Percentiles rank a stretch among this genome's conserved stretches.
Conservation (phyloP, 2,113 vertebrate genomes). For the Mastomys natalensis region DNA sequence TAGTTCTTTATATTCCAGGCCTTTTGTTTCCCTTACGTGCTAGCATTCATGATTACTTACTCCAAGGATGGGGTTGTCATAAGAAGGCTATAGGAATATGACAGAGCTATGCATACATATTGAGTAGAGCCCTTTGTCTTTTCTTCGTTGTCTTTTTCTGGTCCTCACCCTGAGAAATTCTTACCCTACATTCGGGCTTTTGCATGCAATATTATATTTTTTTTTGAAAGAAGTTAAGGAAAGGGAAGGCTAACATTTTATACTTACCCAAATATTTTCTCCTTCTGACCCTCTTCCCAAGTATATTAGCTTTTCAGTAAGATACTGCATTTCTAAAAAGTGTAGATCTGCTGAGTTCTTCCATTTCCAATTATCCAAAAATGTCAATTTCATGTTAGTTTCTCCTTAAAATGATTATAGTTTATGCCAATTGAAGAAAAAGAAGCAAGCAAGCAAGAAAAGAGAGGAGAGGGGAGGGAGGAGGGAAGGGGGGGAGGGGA, state of each 20-base stretch:
- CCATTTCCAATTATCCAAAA: not conserved
- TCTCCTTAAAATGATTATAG: not conserved
- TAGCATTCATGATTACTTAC: not conserved
- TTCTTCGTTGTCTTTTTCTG: not conserved
- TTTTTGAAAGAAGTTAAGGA: slow-evolving; percentile 27
- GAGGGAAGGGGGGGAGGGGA: too few species aligned
- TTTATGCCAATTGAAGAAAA: not conserved
- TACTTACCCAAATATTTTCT: not conserved
- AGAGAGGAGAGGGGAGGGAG: too few species aligned
- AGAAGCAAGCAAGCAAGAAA: not conserved
- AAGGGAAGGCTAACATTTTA: not conserved
- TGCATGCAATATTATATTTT: not conserved
- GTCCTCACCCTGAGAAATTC: not conserved
- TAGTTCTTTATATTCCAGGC: not conserved
- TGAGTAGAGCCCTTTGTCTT: not conserved
- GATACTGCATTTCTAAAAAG: not conserved
- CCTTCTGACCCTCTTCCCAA: not conserved
- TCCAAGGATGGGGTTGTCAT: not conserved
- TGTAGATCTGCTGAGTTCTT: not conserved
- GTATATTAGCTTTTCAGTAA: not conserved
- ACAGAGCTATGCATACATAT: not conserved
- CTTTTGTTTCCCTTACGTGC: not conserved
- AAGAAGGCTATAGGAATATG: not conserved
- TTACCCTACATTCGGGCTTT: not conserved
- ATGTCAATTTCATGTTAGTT: slow-evolving; percentile 24